These are phyloP conservation scores for Caenorhabditis macrosperma DNA, from an alignment of 2,888 invertebrate species.

Conservation along the genomic window DNA sequence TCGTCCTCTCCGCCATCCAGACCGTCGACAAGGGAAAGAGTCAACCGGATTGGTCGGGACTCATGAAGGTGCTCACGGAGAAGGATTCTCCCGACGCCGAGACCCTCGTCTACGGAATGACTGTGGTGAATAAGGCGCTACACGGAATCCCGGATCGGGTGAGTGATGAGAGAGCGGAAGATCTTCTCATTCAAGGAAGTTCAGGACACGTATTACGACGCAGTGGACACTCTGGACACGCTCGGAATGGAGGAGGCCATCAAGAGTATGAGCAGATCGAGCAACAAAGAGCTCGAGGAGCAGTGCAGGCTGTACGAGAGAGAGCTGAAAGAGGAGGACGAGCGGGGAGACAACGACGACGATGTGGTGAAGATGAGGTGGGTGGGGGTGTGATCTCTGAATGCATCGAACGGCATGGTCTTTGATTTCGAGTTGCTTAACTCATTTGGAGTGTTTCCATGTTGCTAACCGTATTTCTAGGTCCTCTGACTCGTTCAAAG, in stretches of 20 bases:
- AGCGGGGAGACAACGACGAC: constrained; percentile 72
- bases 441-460: constrained; percentile 8
- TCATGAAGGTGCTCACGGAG: constrained; percentile 91
- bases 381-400: constrained; percentile 9
- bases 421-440: neutral
- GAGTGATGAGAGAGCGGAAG: constrained; percentile 58
- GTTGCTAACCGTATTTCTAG: constrained; percentile 26
- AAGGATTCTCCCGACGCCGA: constrained; percentile 95
- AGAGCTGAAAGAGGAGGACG: constrained; percentile 77
- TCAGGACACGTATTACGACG: constrained; percentile 96
- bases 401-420: neutral
- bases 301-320: constrained; percentile 79
- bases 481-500: constrained; percentile 45
- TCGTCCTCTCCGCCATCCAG: constrained; percentile 92
- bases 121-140: constrained; percentile 87
- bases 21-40: constrained; percentile 85
- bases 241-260: constrained; percentile 83
- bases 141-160: constrained; percentile 80
- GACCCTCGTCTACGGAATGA: constrained; percentile 94
- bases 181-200: neutral
- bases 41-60: constrained; percentile 87
- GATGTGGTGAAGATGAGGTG: constrained; percentile 70
- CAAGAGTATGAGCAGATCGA: constrained; percentile 68
- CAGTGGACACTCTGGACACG: constrained; percentile 94
- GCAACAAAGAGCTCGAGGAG: constrained; percentile 74